phyloP scores from a whole-genome alignment of 2,113 vertebrate species.

The Stigmatopora argus region DNA sequence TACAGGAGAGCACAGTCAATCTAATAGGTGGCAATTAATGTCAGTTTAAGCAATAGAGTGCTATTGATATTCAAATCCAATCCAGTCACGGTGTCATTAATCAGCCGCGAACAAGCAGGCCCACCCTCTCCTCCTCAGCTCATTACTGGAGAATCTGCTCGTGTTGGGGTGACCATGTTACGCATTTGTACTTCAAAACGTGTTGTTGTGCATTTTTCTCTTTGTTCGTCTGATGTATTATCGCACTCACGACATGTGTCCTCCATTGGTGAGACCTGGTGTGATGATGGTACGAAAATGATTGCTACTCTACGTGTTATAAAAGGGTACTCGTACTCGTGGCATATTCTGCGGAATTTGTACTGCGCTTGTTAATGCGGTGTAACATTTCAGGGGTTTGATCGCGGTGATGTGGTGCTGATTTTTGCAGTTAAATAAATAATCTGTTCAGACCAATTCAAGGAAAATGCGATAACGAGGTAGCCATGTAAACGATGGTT shows the following conservation, averaged over 20 bases:
- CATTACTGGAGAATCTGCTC: conserved; percentile 37
- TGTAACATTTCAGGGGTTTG: no score
- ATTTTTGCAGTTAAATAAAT: no score
- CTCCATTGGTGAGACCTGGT: no score
- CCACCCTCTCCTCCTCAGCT: conserved; percentile 34
- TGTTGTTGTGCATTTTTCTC: not conserved
- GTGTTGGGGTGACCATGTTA: conserved; percentile 13
- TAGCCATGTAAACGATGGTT: no score
- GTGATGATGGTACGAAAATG: not conserved
- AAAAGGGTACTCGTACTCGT: not conserved
- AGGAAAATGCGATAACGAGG: no score
- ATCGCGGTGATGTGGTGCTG: no score
- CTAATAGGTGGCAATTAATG: conserved; percentile 62
- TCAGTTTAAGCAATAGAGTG: conserved; percentile 47
- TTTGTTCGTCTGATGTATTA: conserved; percentile 1
- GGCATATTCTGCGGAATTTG: no score
- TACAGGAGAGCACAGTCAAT: conserved; percentile 39
- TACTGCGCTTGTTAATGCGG: no score
- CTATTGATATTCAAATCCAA: conserved; percentile 60
- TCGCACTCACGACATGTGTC: not conserved
- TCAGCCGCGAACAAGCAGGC: conserved; percentile 37
- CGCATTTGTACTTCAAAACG: conserved; percentile 1
- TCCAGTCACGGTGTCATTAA: conserved; percentile 51
- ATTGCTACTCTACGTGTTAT: not conserved
- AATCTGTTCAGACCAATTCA: no score